Conservation (phyloP, 2,888 invertebrate genomes). For the Beris morrisii region DNA sequence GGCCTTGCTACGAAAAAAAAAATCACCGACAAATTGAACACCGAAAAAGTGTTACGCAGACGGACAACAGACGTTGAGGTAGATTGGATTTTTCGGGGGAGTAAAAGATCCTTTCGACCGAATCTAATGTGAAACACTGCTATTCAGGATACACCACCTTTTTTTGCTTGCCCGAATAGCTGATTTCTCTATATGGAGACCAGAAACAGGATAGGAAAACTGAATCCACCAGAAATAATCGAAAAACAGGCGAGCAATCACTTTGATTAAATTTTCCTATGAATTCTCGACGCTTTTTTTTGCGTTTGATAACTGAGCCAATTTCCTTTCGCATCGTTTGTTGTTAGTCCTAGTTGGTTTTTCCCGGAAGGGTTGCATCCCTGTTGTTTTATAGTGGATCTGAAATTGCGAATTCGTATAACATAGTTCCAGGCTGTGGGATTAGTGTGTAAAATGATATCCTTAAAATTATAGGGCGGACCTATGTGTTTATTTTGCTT, state of each 20-base stretch:
- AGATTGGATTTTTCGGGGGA: slow-evolving; percentile 3
- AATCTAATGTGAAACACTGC: slow-evolving; percentile 22
- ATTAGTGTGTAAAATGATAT: no score
- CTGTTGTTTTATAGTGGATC: no score
- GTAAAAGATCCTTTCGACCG: slow-evolving; percentile 14
- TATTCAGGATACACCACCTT: slow-evolving; percentile 20
- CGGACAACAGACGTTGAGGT: no score
- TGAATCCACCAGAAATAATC: slow-evolving; percentile 34
- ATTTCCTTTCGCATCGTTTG: slow-evolving; percentile 13
- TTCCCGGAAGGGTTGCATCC: no score
- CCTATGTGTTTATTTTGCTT: no score
- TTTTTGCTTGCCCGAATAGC: not conserved
- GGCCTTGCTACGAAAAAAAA: no score
- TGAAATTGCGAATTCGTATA: no score
- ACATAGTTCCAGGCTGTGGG: no score
- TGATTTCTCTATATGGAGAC: not conserved
- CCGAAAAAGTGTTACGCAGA: no score
- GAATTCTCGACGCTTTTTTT: slow-evolving; percentile 9
- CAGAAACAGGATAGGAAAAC: not conserved
- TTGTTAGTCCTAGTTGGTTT: not conserved
- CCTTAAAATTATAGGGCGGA: no score
- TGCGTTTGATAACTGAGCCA: slow-evolving; percentile 16
- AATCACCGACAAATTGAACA: no score
- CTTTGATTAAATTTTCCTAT: slow-evolving; percentile 38
- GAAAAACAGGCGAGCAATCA: slow-evolving; percentile 33